Evolutionary conservation across 2,797 vertebrate species (phyloP).

Genomic region (Mallotus villosus): DNA sequence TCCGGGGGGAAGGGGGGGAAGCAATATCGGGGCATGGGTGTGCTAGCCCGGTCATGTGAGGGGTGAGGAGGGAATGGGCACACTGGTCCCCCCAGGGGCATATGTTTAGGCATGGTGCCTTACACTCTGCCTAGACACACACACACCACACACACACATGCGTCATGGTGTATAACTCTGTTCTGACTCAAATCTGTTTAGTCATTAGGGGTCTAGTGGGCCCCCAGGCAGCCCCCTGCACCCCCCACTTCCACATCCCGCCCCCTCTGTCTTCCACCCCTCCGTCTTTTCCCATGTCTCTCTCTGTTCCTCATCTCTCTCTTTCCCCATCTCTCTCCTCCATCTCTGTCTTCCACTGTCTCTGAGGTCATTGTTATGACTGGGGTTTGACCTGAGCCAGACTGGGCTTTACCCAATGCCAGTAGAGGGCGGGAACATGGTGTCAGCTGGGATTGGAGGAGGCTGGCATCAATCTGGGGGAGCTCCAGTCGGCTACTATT

Average conservation of each 20-base stretch:
- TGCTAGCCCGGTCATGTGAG: not conserved
- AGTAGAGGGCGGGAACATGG: too few species aligned
- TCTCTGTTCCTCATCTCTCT: too few species aligned
- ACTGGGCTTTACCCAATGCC: too few species aligned
- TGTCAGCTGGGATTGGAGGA: too few species aligned
- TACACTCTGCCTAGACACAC: too few species aligned
- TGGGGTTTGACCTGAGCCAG: not conserved
- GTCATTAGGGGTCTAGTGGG: conserved; percentile 30
- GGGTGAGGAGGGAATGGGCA: not conserved
- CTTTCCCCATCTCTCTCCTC: conserved; percentile 4
- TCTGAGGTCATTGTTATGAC: not conserved
- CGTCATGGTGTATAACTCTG: not conserved
- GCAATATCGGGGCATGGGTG: not conserved
- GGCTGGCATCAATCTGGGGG: too few species aligned
- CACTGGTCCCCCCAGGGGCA: not conserved
- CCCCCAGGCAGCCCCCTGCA: conserved; percentile 13
- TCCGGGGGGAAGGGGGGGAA: conserved; percentile 7
- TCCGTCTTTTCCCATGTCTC: too few species aligned
- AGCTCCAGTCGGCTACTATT: too few species aligned
- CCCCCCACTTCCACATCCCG: conserved; percentile 6
- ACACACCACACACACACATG: too few species aligned
- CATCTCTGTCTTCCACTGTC: not conserved
- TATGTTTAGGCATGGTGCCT: not conserved
- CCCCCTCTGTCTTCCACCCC: conserved; percentile 8
- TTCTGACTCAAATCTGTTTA: conserved; percentile 34